Percentiles rank a stretch among this genome's conserved stretches.
phyloP scores from a whole-genome alignment of 2,888 invertebrate species.

The Acanthococcus lagerstroemiae region DNA sequence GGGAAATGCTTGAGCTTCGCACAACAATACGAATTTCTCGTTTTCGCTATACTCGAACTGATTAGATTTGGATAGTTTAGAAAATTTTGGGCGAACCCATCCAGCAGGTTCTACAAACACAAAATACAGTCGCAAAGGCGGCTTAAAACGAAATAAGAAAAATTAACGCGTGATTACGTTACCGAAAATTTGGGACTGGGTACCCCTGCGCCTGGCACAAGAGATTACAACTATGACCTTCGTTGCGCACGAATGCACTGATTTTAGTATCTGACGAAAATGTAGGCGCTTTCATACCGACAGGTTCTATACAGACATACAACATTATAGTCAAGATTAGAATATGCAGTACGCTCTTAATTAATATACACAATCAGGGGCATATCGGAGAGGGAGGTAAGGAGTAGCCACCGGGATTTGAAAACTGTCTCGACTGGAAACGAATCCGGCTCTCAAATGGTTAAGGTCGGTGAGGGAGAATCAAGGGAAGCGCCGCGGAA shows the following conservation, averaged over 20 bases:
- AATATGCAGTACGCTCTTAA: too few relatives aligned
- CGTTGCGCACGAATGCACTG: conserved; percentile 35
- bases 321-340: too few relatives aligned
- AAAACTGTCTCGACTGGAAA: too few relatives aligned
- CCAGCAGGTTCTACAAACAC: conserved; percentile 46
- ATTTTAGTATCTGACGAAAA: conserved; percentile 51
- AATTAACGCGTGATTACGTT: conserved; percentile 5
- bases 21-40: conserved; percentile 41
- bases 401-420: too few relatives aligned
- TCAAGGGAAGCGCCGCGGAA: too few relatives aligned
- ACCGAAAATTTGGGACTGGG: conserved; percentile 44
- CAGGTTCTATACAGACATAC: conserved; percentile 48
- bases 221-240: conserved; percentile 41
- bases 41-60: conserved; percentile 35
- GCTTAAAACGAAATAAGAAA: too few relatives aligned
- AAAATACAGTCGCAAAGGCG: neutral
- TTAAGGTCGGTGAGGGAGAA: too few relatives aligned
- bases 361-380: too few relatives aligned
- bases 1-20: conserved; percentile 46
- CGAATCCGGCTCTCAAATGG: too few relatives aligned
- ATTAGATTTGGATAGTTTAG: conserved; percentile 40
- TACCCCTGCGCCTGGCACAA: conserved; percentile 51
- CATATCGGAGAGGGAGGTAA: too few relatives aligned
- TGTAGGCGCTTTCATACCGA: conserved; percentile 55
- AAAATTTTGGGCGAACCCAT: conserved; percentile 41